Conservation (phyloP, 1,140 invertebrate genomes). For the Dreissena rostriformis region DNA sequence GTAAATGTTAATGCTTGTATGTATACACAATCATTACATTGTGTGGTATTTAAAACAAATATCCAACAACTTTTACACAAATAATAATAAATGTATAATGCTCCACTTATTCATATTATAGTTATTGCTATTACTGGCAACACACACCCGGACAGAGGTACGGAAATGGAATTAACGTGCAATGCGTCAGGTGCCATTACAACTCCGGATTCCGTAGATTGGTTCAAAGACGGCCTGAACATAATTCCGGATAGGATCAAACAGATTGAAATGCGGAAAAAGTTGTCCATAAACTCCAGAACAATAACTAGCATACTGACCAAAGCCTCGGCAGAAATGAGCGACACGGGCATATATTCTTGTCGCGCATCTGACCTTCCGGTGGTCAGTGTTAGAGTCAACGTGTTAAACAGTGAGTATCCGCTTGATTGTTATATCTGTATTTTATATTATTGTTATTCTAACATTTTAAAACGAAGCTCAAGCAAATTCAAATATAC, state of each 20-base stretch:
- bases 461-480: too few species aligned
- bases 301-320: constrained; percentile 68
- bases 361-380: constrained; percentile 70
- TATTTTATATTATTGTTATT: too few species aligned
- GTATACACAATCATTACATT: not conserved
- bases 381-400: constrained; percentile 70
- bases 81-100: not conserved
- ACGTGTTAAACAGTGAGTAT: constrained; percentile 72
- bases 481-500: too few species aligned
- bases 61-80: not conserved
- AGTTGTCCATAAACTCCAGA: constrained; percentile 36
- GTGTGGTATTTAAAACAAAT: not conserved
- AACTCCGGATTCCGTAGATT: constrained; percentile 74
- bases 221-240: constrained; percentile 75
- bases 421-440: too few species aligned
- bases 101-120: constrained; percentile 44
- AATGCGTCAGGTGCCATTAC: constrained; percentile 73
- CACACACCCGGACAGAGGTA: constrained; percentile 69
- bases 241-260: constrained; percentile 60
- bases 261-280: constrained; percentile 39
- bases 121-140: constrained; percentile 71
- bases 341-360: constrained; percentile 70
- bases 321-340: constrained; percentile 59
- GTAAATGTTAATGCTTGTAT: not conserved
- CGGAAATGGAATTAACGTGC: constrained; percentile 67